Base-by-base conservation (phyloP, 2,797 vertebrate genomes). In the Podarcis siculus region DNA sequence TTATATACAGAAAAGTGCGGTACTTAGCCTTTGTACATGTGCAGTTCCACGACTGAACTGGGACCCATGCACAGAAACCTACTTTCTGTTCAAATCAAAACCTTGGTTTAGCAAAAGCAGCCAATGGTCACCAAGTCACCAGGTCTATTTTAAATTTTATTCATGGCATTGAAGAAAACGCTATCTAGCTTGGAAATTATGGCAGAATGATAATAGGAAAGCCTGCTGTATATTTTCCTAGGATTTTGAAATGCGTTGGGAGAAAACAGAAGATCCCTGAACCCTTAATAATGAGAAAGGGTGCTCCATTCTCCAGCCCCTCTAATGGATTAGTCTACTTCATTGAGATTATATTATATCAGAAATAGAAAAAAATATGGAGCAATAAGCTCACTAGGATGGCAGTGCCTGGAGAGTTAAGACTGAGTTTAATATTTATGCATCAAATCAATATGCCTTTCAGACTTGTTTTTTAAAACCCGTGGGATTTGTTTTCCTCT, bases 381-480 rank as follows among this genome's bases (percentile, higher is more conserved):
- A 69, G 39, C 37, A 23, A 79, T 79, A 27, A 25, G 35, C 49
- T 82, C 27, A 42, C 27, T 13, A 55, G 66, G 17, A 12, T 64
- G 32, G 58, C 42, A 32, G 55, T 61, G 77, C 21, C 23, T 42
- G 30, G 37, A 73, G 35, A 84, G n/a, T 9, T 35, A 84, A 73
- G 67, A 79, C 13, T 35, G 49, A 35, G 30, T 64, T 78, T 73
- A 64, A 49, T 32, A 81, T 89, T 76, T 69, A 86, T 58, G 83
- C 49, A 81, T 75, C 32, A 58, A 81, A 81, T 85, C 83, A 81
- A 85, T 82, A 66, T 85, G 42, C 35, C 55, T 90, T 58, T 17
- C 32, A 72, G 5, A 79, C 21, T 84, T 91, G 79, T 32, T 75
- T 64, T 84, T 85, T 82, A 88, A 89, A 86, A 84, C 77, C 82